phyloP scores from a whole-genome alignment of 2,797 vertebrate genomes.

The Okamejei kenojei region DNA sequence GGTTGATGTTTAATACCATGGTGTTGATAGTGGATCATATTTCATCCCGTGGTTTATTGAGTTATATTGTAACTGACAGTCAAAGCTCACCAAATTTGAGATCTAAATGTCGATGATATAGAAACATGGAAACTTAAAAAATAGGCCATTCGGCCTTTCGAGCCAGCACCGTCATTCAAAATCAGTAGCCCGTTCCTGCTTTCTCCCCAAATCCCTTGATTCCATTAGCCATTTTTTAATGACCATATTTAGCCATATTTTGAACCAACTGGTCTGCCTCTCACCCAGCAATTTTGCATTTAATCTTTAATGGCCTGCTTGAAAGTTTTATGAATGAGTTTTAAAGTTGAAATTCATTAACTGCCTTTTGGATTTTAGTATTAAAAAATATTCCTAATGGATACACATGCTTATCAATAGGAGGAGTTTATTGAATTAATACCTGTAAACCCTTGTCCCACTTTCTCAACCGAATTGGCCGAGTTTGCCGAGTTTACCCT shows the following conservation, averaged over 20 bases:
- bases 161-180: no score
- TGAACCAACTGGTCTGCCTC: neutral
- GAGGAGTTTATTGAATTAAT: neutral
- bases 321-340: neutral
- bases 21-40: neutral
- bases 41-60: neutral
- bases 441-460: neutral
- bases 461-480: no score
- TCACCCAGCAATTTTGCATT: neutral
- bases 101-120: neutral
- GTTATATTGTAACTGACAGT: neutral
- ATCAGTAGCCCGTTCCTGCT: no score
- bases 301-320: neutral
- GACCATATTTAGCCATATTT: neutral
- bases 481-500: no score
- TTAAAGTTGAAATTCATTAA: neutral
- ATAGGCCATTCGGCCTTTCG: no score
- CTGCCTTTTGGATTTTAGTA: neutral
- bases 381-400: neutral
- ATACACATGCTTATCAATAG: neutral
- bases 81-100: neutral
- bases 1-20: neutral
- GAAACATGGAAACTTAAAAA: no score
- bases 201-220: no score
- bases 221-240: no score